Evolutionary conservation across 1,140 invertebrate genomes (phyloP), one percentile per base, ranked within the genome.

Genomic region (Macrocentrus cingulum): DNA sequence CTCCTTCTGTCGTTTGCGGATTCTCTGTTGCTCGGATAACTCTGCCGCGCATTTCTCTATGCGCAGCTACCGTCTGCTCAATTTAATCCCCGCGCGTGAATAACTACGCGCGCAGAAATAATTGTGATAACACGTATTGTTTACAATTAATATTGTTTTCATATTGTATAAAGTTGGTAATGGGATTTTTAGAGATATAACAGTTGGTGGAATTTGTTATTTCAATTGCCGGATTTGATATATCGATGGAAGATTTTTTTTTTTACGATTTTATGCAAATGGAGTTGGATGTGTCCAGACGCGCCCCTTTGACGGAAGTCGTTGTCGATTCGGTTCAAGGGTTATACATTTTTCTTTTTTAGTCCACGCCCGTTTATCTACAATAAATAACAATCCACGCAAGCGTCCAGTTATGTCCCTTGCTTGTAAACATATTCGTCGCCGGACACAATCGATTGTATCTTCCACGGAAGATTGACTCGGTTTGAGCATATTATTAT

Each of bases 1-100:
- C 52, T 23, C 50, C 39, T 25, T 36, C 45, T 20, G 9, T 36
- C 48, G 44, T 42, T 51, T 18, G 25, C 39, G 19, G 20, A 19
- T 46, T 41, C 32, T 11, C 34, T 48, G 23, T 18, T 32, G 42
- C 55, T 20, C 48, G 19, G 32, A 51, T 62, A 45, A 5, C 13
- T 11, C 42, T 29, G 56, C 52, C 36, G 44, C 61, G 44, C 61
- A 59, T 41, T 41, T 22, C 22, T 45, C 56, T 60, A 63, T 64
- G 72, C 70, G 65, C 65, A 67, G 58, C 65, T 64, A 63, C 39
- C 65, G 69, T 71, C 70, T 75, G 71, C 69, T 70, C 72, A 63
- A 72, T 74, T 70, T 70, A 72, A 71, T 67, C 68, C 64, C 1
- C 25, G 13, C 29, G 32, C 15, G 36, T 37, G 1, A 44, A 29